These are phyloP conservation scores for Syncerus caffer DNA, from an alignment of 2,797 vertebrate species.

Conservation along the genomic window DNA sequence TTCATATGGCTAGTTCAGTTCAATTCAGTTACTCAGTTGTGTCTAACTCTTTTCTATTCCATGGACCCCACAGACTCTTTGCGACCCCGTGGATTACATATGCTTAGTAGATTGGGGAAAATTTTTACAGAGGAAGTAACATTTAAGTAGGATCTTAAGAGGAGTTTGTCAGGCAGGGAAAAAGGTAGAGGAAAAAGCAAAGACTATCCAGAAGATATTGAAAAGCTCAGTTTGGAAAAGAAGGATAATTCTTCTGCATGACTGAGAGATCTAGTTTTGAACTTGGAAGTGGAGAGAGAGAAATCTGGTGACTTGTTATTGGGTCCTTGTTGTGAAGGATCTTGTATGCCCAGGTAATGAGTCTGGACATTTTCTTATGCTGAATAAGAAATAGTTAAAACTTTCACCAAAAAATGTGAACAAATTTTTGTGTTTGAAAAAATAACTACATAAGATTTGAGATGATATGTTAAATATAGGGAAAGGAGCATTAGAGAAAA, in stretches of 20 bases:
- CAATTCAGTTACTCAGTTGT: neutral
- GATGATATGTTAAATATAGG: neutral
- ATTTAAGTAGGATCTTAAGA: neutral
- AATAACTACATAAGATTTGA: neutral
- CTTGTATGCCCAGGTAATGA: neutral
- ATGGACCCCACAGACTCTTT: neutral
- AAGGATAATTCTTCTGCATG: neutral
- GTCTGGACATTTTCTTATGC: neutral
- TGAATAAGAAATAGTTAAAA: neutral
- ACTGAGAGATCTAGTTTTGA: neutral
- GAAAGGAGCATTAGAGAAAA: neutral
- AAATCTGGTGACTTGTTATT: neutral
- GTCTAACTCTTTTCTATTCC: neutral
- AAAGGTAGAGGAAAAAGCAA: neutral
- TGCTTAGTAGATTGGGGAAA: neutral
- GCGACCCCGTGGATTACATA: fast-evolving
- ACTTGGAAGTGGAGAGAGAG: neutral
- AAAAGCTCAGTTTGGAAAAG: neutral
- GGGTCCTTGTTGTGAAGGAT: neutral
- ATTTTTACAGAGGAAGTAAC: neutral
- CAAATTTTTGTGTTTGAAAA: neutral
- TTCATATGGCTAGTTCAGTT: neutral
- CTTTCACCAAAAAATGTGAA: neutral
- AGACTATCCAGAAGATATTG: neutral
- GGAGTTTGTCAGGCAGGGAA: neutral